A percentile compares a stretch with the other conserved stretches of the same genome.
Conservation (phyloP, 2,113 vertebrate genomes). For the Caracal caracal region DNA sequence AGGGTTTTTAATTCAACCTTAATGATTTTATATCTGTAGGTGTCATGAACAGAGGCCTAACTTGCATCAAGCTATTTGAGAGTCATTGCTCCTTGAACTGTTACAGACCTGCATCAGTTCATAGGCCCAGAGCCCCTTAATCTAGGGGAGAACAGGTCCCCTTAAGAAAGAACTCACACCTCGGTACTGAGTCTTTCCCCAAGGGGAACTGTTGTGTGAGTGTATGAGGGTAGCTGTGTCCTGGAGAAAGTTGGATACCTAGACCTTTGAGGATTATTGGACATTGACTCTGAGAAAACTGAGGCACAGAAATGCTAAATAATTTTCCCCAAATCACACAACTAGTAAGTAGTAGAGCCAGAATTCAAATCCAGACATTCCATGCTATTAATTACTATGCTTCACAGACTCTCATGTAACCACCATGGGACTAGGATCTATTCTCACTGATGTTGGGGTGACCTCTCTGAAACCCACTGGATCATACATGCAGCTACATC, state of each 20-base stretch:
- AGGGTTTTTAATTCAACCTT: neutral
- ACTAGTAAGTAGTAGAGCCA: neutral
- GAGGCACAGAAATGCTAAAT: neutral
- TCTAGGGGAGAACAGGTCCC: neutral
- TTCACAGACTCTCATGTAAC: neutral
- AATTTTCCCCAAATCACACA: neutral
- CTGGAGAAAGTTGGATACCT: neutral
- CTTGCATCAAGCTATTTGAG: neutral
- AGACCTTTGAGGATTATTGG: neutral
- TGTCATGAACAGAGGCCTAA: neutral
- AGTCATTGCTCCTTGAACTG: neutral
- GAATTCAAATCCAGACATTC: neutral
- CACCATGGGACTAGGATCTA: neutral
- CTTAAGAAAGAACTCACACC: neutral
- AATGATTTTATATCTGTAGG: neutral
- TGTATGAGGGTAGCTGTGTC: neutral
- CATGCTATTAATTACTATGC: neutral
- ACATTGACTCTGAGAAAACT: neutral
- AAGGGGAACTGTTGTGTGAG: neutral
- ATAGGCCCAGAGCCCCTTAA: neutral
- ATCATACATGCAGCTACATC: neutral
- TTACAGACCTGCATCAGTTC: neutral
- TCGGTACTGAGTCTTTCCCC: neutral
- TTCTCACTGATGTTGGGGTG: neutral
- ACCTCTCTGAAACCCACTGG: neutral